Evolutionary conservation across 2,888 invertebrate genomes (phyloP), one percentile per base, ranked within the genome.

Genomic region (Stomorhina lunata): DNA sequence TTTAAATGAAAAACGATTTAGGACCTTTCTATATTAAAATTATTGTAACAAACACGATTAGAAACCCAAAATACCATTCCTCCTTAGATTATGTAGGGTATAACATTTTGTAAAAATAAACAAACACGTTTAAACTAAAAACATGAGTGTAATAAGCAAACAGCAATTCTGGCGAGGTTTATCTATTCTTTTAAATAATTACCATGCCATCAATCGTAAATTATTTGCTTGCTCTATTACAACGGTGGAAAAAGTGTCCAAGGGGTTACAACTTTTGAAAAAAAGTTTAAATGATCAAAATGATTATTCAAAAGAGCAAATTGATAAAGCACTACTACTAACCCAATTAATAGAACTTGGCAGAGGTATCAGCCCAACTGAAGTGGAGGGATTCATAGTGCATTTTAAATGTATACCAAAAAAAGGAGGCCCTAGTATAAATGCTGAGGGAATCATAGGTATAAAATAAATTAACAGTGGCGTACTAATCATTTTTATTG

Each of bases 171-270:
- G 95, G 94, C 92, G 92, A 80, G 92, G 94, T 1, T 89, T 95
- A 66, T 88, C 91, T 65, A 92, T 96, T 84, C 93, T 95, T 88
- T 89, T 94, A 77, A 92, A 91, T 72, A 94, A 94, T 89, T 95
- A 95, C 65, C 95, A 96, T 88, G 92, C 95, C 75, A 91, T 95
- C 5, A 96, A 96, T 90, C 94, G 94, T 86, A 94, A 95, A 88
- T 91, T 96, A 87, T 93, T 94, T 89, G 94, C 94, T 3, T 88
- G 89, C 45, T 80, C 87, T 37, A 69, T 82, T 5, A 57, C 20
- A 4, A 63, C 79, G 63, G 87, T 87, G 0, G 75, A 86, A 20
- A 85, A 84, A 65, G 57, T 87, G 6, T 4, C 80, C 1, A 65
- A 85, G 65, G 92, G 84, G 0, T 84, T 40, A 57, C 71, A 29